phyloP scores from a whole-genome alignment of 1,140 invertebrate species.

The Leucophenga varia region DNA sequence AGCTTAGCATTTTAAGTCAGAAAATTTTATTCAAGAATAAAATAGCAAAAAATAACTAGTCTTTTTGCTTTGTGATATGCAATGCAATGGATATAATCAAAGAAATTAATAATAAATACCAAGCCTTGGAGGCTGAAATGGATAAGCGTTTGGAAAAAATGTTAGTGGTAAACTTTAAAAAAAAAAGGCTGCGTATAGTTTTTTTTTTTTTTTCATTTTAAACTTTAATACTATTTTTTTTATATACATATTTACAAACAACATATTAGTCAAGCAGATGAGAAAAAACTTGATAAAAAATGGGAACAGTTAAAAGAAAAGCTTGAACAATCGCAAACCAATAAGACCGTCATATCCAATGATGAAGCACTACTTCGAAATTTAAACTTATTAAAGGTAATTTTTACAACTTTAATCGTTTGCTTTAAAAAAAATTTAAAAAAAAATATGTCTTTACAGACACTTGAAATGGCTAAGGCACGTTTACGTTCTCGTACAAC shows the following conservation, averaged over 20 bases:
- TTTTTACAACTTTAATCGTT: not conserved
- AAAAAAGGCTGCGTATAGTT: not conserved
- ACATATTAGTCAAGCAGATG: slow-evolving; percentile 34
- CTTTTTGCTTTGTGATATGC: too few relatives aligned
- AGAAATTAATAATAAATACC: slow-evolving; percentile 51
- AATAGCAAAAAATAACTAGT: not conserved
- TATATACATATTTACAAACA: too few relatives aligned
- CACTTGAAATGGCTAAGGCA: slow-evolving; percentile 49
- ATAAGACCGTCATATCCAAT: slow-evolving; percentile 35
- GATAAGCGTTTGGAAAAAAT: slow-evolving; percentile 46
- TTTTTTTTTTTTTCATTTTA: not conserved
- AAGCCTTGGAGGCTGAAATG: slow-evolving; percentile 43
- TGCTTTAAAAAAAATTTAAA: not conserved
- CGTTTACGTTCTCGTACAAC: slow-evolving; percentile 47
- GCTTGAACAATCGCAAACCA: slow-evolving; percentile 9
- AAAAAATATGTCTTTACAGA: slow-evolving; percentile 17
- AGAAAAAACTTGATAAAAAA: slow-evolving; percentile 38
- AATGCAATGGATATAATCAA: slow-evolving; percentile 53
- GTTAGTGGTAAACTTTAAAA: slow-evolving; percentile 24
- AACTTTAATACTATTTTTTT: not conserved
- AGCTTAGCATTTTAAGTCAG: too few relatives aligned
- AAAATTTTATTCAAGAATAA: not conserved
- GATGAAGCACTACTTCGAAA: slow-evolving; percentile 45
- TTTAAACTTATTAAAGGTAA: slow-evolving; percentile 44
- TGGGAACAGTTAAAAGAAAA: slow-evolving; percentile 2